Conservation (phyloP, 2,888 invertebrate species). For the Ypsolopha sequella region DNA sequence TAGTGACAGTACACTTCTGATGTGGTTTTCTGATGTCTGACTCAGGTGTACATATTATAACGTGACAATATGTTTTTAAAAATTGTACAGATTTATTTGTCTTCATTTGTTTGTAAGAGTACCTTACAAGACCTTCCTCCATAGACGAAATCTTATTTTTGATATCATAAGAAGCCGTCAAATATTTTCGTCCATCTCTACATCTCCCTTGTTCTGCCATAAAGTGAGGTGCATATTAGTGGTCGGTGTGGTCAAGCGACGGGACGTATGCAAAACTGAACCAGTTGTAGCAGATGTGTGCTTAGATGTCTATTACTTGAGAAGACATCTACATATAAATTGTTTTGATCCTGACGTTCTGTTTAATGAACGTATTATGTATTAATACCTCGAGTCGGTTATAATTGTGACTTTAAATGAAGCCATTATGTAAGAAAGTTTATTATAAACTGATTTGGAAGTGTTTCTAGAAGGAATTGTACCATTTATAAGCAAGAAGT, state of each 20-base stretch:
- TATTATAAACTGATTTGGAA: background rate
- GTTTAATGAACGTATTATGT: conserved; percentile 19
- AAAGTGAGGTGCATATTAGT: conserved; percentile 34
- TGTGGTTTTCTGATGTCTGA: too few relatives aligned
- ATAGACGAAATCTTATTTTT: too few relatives aligned
- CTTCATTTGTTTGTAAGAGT: too few relatives aligned
- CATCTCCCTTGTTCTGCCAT: conserved; percentile 20
- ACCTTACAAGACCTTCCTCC: too few relatives aligned
- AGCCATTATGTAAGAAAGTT: background rate
- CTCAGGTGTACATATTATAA: too few relatives aligned
- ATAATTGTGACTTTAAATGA: background rate
- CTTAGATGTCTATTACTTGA: conserved; percentile 38
- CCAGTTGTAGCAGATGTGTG: conserved; percentile 47
- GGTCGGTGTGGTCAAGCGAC: conserved; percentile 38
- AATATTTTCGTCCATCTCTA: conserved; percentile 1
- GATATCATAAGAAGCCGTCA: background rate
- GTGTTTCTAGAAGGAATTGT: background rate
- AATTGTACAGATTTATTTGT: too few relatives aligned
- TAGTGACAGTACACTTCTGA: too few relatives aligned
- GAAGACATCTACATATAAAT: conserved; percentile 53
- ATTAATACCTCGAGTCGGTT: background rate
- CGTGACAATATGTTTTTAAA: too few relatives aligned
- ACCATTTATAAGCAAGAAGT: too few relatives aligned
- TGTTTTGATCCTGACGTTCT: conserved; percentile 19
- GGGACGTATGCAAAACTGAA: conserved; percentile 42